Evolutionary conservation across 2,888 invertebrate genomes (phyloP).

Genomic region (Drosophila paranaensis): DNA sequence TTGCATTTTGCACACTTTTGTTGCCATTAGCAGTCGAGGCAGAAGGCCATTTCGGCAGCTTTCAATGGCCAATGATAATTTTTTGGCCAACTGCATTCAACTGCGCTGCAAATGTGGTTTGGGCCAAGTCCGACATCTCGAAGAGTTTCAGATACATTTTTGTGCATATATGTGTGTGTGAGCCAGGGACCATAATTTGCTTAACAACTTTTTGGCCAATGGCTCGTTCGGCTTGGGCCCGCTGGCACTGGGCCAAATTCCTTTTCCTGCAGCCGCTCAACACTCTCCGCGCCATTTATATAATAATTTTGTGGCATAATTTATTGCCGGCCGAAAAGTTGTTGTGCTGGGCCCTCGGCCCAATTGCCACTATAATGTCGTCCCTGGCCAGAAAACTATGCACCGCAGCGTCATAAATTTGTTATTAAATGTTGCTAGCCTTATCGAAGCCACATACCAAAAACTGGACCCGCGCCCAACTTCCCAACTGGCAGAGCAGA

Average conservation of each 20-base stretch:
- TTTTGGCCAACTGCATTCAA: slow-evolving; percentile 42
- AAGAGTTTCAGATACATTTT: slow-evolving; percentile 18
- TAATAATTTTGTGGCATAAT: slow-evolving; percentile 77
- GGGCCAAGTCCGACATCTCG: slow-evolving; percentile 12
- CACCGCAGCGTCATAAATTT: slow-evolving; percentile 69
- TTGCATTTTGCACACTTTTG: slow-evolving; percentile 24
- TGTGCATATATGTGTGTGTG: slow-evolving; percentile 1
- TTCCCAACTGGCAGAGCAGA: slow-evolving; percentile 32
- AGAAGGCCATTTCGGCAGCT: slow-evolving; percentile 25
- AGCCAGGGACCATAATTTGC: slow-evolving; percentile 74
- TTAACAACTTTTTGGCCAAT: slow-evolving; percentile 76
- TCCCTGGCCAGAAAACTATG: slow-evolving; percentile 63
- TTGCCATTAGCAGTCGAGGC: slow-evolving; percentile 23
- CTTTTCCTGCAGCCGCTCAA: slow-evolving; percentile 61
- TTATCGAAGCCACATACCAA: slow-evolving; percentile 64
- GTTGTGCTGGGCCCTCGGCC: slow-evolving; percentile 49
- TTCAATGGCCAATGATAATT: slow-evolving; percentile 45
- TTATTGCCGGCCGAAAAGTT: slow-evolving; percentile 72
- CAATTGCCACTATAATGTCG: slow-evolving; percentile 74
- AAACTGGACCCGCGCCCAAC: slow-evolving; percentile 45
- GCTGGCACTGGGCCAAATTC: slow-evolving; percentile 70
- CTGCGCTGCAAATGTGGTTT: slow-evolving; percentile 25
- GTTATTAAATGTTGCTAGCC: slow-evolving; percentile 57
- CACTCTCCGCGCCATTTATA: slow-evolving; percentile 66
- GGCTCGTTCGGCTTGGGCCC: slow-evolving; percentile 40